A percentile compares a stretch with the other conserved stretches of the same genome.
phyloP scores from a whole-genome alignment of 1,140 invertebrate genomes.

The Campoletis sonorensis region DNA sequence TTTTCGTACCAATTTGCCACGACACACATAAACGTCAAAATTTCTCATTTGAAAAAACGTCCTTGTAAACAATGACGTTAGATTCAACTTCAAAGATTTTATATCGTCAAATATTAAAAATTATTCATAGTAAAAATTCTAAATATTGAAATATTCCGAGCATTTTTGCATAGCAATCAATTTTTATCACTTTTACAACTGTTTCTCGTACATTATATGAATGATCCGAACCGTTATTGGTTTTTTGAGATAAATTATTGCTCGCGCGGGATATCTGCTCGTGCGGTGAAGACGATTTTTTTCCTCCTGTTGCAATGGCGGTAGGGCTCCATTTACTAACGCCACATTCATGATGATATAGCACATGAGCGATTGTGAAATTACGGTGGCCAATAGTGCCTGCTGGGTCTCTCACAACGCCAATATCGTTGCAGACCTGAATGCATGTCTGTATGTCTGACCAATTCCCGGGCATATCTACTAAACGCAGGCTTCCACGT shows the following conservation, averaged over 20 bases:
- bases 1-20: neutral
- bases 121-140: neutral
- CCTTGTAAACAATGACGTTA: neutral
- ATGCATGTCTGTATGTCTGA: conserved; percentile 38
- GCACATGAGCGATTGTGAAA: neutral
- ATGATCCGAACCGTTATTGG: too few relatives aligned
- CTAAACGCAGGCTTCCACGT: conserved; percentile 38
- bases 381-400: neutral
- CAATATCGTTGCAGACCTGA: neutral
- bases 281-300: too few relatives aligned
- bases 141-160: too few relatives aligned
- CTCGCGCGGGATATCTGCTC: too few relatives aligned
- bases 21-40: neutral
- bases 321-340: too few relatives aligned
- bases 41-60: neutral
- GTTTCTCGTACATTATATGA: too few relatives aligned
- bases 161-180: too few relatives aligned
- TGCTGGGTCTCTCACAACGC: neutral
- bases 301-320: too few relatives aligned
- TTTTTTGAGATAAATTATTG: too few relatives aligned
- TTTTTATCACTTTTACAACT: too few relatives aligned
- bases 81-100: too few relatives aligned
- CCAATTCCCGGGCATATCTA: conserved; percentile 48
- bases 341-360: neutral
- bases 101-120: neutral